These are phyloP conservation scores for Myiagra hebetior DNA, from an alignment of 2,113 vertebrate species.

Conservation along the genomic window DNA sequence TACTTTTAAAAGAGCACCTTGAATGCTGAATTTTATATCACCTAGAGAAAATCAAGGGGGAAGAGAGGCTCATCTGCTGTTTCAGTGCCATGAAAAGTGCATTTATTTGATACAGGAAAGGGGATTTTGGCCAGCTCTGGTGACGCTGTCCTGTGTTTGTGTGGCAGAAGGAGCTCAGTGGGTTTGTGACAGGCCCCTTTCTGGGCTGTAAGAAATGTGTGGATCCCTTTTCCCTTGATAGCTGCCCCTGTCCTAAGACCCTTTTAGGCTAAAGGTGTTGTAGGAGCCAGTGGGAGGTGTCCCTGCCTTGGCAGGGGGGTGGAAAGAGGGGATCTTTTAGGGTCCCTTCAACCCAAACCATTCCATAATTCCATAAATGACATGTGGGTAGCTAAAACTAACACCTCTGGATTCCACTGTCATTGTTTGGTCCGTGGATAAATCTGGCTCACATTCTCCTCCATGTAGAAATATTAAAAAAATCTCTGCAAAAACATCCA, in stretches of 20 bases:
- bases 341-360: not conserved
- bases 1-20: conserved; percentile 55
- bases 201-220: fast-evolving
- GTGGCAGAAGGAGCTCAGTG: not conserved
- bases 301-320: not conserved
- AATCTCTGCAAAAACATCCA: not conserved
- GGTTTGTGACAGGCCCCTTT: not conserved
- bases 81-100: not conserved
- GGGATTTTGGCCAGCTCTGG: not conserved
- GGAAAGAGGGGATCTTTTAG: fast-evolving
- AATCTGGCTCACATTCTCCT: not conserved
- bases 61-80: not conserved
- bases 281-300: not conserved
- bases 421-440: not conserved
- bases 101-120: not conserved
- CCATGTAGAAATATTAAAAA: not conserved
- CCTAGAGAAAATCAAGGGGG: not conserved
- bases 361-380: not conserved
- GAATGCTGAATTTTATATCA: conserved; percentile 26
- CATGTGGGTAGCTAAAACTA: not conserved
- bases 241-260: not conserved
- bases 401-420: not conserved
- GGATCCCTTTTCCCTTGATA: not conserved
- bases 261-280: not conserved
- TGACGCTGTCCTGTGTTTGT: not conserved